phyloP scores from a whole-genome alignment of 2,113 vertebrate genomes.

The Onychorhynchus coronatus region DNA sequence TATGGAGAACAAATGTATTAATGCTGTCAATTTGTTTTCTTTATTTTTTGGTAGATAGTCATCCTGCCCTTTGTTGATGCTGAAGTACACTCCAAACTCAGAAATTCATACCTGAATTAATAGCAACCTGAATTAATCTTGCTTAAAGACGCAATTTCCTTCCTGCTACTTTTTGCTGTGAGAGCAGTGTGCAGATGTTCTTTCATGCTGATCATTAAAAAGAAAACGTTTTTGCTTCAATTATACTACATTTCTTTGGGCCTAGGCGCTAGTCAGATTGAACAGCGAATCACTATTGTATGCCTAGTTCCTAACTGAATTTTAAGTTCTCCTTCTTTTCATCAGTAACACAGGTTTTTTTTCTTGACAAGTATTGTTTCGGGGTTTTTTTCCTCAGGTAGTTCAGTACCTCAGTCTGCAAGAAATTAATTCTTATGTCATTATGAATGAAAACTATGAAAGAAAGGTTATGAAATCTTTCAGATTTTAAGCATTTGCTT shows the following conservation, averaged over 20 bases:
- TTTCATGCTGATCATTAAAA: background rate
- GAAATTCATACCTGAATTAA: background rate
- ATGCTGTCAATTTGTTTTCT: background rate
- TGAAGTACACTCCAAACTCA: background rate
- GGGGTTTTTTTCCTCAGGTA: background rate
- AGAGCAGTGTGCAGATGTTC: background rate
- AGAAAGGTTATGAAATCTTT: background rate
- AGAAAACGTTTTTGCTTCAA: background rate
- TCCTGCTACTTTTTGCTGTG: background rate
- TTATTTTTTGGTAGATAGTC: background rate
- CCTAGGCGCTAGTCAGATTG: background rate
- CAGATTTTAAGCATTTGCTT: background rate
- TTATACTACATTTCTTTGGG: background rate
- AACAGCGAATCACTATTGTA: background rate
- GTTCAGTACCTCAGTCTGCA: background rate
- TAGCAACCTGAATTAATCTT: background rate
- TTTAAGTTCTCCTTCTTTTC: background rate
- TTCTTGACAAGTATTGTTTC: background rate
- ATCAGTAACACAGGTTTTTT: background rate
- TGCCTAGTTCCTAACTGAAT: background rate
- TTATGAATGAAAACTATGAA: background rate
- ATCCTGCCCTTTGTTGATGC: background rate
- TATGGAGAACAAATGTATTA: background rate
- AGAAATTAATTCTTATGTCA: background rate
- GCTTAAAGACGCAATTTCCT: background rate